phyloP scores from a whole-genome alignment of 2,888 invertebrate species.

The Morpho helenor region DNA sequence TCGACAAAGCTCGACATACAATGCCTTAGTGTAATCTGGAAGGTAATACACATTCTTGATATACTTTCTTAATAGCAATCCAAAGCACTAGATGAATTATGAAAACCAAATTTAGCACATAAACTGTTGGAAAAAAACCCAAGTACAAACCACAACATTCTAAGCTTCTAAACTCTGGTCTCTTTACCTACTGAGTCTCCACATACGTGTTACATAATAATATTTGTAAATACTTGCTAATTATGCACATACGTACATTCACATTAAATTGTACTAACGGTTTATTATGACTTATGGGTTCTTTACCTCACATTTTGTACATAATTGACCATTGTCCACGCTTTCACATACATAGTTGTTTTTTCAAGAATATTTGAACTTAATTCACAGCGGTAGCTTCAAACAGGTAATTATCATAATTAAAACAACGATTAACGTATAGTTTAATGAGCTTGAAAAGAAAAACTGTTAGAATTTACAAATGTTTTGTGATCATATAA shows the following conservation, averaged over 20 bases:
- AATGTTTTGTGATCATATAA: no score
- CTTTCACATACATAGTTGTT: slow-evolving; percentile 2
- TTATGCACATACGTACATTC: not conserved
- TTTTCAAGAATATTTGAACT: not conserved
- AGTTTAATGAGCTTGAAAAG: not conserved
- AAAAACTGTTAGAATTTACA: no score
- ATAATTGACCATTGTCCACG: slow-evolving; percentile 4
- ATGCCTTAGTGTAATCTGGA: no score
- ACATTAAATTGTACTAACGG: slow-evolving; percentile 1
- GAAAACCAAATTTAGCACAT: no score
- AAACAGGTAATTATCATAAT: not conserved
- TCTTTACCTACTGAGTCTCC: no score
- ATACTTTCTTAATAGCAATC: no score
- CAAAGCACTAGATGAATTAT: no score
- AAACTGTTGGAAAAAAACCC: no score
- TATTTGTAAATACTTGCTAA: slow-evolving; percentile 3
- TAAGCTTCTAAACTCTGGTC: no score
- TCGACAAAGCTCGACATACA: no score
- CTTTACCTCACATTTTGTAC: slow-evolving; percentile 3
- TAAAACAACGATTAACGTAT: not conserved
- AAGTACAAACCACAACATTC: no score
- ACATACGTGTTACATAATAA: not conserved
- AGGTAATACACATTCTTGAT: no score
- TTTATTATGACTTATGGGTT: slow-evolving; percentile 2
- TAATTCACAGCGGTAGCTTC: not conserved